Evolutionary conservation across 2,113 vertebrate species (phyloP).

Genomic region (Henicopernis longicauda): DNA sequence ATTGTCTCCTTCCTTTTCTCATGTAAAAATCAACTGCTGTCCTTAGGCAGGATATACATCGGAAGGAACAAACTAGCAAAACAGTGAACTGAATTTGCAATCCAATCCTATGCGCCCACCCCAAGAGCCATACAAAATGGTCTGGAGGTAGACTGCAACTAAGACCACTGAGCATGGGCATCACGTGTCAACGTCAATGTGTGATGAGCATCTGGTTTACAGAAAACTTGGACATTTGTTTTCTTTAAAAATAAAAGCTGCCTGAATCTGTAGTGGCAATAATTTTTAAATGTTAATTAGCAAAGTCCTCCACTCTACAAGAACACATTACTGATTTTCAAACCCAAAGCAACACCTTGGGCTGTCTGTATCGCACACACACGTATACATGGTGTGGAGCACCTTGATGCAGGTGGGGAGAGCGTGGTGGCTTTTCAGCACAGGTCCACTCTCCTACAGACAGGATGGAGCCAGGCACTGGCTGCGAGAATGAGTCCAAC

Average conservation of each 20-base stretch:
- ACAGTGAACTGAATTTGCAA: neutral
- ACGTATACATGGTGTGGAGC: accelerated
- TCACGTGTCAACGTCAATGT: accelerated
- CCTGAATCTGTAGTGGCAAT: neutral
- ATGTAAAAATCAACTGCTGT: neutral
- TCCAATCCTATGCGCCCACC: neutral
- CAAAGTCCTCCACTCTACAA: neutral
- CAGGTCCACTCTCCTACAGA: neutral
- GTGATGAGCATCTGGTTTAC: neutral
- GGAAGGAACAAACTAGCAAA: neutral
- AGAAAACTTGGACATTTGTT: neutral
- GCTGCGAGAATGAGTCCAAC: neutral
- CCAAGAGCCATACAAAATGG: neutral
- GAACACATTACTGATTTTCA: neutral
- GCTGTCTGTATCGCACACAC: neutral
- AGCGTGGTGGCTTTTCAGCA: neutral
- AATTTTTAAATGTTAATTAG: neutral
- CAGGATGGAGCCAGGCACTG: neutral
- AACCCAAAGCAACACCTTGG: neutral
- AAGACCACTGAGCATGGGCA: accelerated
- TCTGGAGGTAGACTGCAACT: neutral
- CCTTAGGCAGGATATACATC: neutral
- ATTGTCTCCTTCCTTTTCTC: conserved; percentile 14
- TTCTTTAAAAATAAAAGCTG: neutral
- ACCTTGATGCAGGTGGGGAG: neutral